Evolutionary conservation across 2,113 vertebrate genomes (phyloP).

Genomic region (Macquaria ambigua): DNA sequence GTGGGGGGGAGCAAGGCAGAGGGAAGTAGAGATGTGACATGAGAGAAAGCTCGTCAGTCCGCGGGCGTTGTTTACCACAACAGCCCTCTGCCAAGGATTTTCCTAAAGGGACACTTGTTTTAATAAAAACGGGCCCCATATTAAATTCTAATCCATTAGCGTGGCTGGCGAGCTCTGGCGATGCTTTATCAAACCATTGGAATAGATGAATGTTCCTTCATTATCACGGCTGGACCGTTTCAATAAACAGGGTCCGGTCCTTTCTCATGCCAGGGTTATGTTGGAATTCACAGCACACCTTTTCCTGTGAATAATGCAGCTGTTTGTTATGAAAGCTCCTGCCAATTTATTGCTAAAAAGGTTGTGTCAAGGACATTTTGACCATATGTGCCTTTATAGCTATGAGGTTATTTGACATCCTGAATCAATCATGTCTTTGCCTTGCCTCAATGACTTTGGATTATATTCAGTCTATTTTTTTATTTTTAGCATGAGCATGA

Average conservation of each 20-base stretch:
- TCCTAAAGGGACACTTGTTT: conserved; percentile 80
- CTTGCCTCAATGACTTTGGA: conserved; percentile 5
- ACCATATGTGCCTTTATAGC: conserved; percentile 53
- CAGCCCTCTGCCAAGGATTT: conserved; percentile 72
- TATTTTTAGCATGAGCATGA: conserved; percentile 26
- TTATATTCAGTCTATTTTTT: conserved; percentile 14
- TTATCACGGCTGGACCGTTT: conserved; percentile 71
- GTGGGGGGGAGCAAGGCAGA: conserved; percentile 12
- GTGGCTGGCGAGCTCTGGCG: conserved; percentile 59
- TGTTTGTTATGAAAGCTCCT: conserved; percentile 53
- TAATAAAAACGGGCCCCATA: conserved; percentile 77
- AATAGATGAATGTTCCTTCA: conserved; percentile 79
- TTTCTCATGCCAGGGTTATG: conserved; percentile 42
- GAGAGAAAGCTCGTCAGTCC: conserved; percentile 58
- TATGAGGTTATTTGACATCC: conserved; percentile 27
- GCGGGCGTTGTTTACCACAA: conserved; percentile 72
- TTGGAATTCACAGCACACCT: conserved; percentile 52
- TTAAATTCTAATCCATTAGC: conserved; percentile 83
- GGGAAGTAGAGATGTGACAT: conserved; percentile 59
- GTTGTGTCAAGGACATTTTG: conserved; percentile 69
- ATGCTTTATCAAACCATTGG: conserved; percentile 74
- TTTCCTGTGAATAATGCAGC: conserved; percentile 57
- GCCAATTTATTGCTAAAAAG: conserved; percentile 57
- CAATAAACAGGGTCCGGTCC: conserved; percentile 58
- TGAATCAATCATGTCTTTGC: conserved; percentile 49